Percentiles rank a stretch among this genome's conserved stretches.
phyloP scores from a whole-genome alignment of 2,888 invertebrate species.

The Phrixothrix hirtus region DNA sequence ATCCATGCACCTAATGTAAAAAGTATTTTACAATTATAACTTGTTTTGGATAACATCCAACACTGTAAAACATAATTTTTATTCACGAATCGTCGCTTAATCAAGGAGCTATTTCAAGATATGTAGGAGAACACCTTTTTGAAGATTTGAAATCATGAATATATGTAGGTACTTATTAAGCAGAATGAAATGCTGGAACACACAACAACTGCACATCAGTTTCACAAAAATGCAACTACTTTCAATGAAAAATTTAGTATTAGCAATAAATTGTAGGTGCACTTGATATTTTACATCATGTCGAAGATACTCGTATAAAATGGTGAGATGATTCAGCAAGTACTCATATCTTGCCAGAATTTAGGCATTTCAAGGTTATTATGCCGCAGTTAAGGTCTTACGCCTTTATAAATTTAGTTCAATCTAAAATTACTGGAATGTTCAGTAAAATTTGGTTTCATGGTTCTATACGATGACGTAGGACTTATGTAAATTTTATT shows the following conservation, averaged over 20 bases:
- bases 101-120: constrained; percentile 5
- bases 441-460: too few species aligned
- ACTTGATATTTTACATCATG: constrained; percentile 15
- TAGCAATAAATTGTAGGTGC: constrained; percentile 16
- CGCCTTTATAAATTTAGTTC: too few species aligned
- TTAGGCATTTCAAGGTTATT: constrained; percentile 29
- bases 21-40: constrained; percentile 14
- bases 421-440: too few species aligned
- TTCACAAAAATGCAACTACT: background rate
- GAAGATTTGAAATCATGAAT: too few species aligned
- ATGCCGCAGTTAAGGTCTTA: too few species aligned
- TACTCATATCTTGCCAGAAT: constrained; percentile 38
- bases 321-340: constrained; percentile 60
- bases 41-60: constrained; percentile 17
- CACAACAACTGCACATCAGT: background rate
- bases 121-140: too few species aligned
- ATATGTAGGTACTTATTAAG: too few species aligned
- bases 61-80: constrained; percentile 10
- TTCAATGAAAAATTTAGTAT: background rate
- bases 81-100: constrained; percentile 2
- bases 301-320: constrained; percentile 50
- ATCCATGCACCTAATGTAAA: constrained; percentile 6
- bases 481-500: too few species aligned
- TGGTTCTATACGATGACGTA: too few species aligned
- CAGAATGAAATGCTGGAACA: too few species aligned